A percentile compares a stretch with the other conserved stretches of the same genome.
Evolutionary conservation across 2,113 vertebrate species (phyloP).

Genomic region (Ondatra zibethicus): DNA sequence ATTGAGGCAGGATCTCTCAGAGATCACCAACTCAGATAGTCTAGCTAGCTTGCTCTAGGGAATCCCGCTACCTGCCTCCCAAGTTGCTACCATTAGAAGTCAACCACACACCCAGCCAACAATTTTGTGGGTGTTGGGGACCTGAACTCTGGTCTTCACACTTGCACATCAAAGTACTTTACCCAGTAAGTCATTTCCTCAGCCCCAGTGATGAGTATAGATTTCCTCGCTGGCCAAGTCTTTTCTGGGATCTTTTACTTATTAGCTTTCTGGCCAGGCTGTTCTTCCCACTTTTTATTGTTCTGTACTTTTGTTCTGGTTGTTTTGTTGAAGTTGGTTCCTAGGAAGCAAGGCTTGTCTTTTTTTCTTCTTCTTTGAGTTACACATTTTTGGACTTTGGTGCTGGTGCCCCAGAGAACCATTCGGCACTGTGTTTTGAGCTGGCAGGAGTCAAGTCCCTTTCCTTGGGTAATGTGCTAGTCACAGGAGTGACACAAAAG

Average conservation of each 20-base stretch:
- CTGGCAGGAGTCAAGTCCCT: not conserved
- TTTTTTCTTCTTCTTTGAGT: not conserved
- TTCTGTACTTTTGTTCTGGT: not conserved
- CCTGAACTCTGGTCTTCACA: not conserved
- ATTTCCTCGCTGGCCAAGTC: not conserved
- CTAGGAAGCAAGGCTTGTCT: not conserved
- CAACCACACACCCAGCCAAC: not conserved
- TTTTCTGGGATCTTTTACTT: not conserved
- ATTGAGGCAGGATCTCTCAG: not conserved
- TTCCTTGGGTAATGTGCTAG: not conserved
- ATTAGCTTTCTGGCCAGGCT: not conserved
- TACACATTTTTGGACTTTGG: slow-evolving; percentile 22
- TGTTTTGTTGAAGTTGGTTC: slow-evolving; percentile 15
- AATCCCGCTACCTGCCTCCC: not conserved
- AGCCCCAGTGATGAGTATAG: not conserved
- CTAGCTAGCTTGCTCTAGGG: not conserved
- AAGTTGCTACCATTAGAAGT: not conserved
- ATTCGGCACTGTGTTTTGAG: not conserved
- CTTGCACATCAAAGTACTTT: not conserved
- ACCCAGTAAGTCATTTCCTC: not conserved
- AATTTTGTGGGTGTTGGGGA: not conserved
- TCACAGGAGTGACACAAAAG: slow-evolving; percentile 45
- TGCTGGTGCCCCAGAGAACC: not conserved
- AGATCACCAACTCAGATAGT: not conserved
- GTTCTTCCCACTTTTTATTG: not conserved